Base-by-base conservation (phyloP, 2,888 invertebrate species). In the Liopterus haemorrhoidalis region DNA sequence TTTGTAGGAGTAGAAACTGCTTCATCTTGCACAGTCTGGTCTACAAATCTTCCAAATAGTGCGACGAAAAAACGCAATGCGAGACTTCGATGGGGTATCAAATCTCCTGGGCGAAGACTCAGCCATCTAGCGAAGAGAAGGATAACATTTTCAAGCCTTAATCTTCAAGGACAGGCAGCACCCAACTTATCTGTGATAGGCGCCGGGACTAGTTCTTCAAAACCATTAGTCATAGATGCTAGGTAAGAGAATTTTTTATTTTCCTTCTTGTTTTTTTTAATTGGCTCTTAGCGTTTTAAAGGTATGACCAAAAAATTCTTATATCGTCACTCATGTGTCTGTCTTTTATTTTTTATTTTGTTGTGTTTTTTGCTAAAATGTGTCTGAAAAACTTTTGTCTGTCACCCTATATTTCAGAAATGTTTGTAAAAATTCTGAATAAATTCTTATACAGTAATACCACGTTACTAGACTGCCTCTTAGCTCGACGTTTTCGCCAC, bases 1-100 rank as follows among this genome's bases (percentile, higher is more conserved):
- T 86, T 77, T 59, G 75, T 88, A 38, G 84, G 85, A 2, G 76
- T 75, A 0, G 87, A 88, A 65, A 87, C 87, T 0, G 80, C 82
- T 48, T 81, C 83, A 53, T 78, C 64, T 9, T 75, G 75, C 53
- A 80, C 75, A 37, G 68, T 78, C 11, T 79, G 79, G 59, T 76
- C 76, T 2, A 65, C 73, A 44, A 72, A 73, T 52, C 70, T 73
- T 1, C 78, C 79, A 1, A 74, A 73, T 48, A 84, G 82, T 60
- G 79, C 80, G 8, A 57, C 59, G 16, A 78, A 75, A 59, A 69
- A 81, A 21, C 72, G 75, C 49, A 77, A 76, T 72, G 69, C 61
- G 12, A 59, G 57, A 51, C 55, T 59, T 15, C 59, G 61, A 22
- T 61, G 75, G 73, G 57, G 63, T 63, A 65, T 67, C 61, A 52